Evolutionary conservation across 2,888 invertebrate genomes (phyloP).

Genomic region (Cacoxenus indagator): DNA sequence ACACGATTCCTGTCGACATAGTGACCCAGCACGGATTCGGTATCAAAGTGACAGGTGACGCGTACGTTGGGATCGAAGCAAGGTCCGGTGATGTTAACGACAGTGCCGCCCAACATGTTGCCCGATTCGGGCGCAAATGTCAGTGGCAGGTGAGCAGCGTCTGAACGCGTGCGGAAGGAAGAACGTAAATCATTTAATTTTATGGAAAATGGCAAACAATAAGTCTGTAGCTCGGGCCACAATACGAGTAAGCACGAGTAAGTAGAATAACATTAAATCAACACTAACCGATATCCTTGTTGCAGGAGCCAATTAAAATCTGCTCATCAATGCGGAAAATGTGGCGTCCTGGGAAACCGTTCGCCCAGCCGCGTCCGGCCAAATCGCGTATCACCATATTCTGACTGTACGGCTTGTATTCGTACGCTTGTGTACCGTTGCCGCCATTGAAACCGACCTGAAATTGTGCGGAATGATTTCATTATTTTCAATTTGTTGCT

Average conservation of each 20-base stretch:
- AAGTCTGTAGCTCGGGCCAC: too few species aligned
- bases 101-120: slow-evolving; percentile 96
- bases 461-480: slow-evolving; percentile 34
- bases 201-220: not conserved
- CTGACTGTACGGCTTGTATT: slow-evolving; percentile 92
- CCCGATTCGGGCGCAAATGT: slow-evolving; percentile 96
- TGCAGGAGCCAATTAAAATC: slow-evolving; percentile 93
- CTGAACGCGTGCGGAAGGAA: slow-evolving; percentile 70
- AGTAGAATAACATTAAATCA: not conserved
- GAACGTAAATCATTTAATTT: not conserved
- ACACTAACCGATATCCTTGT: slow-evolving; percentile 84
- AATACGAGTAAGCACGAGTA: not conserved
- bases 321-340: slow-evolving; percentile 96
- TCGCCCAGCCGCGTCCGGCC: slow-evolving; percentile 87
- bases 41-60: slow-evolving; percentile 88
- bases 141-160: slow-evolving; percentile 84
- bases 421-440: slow-evolving; percentile 90
- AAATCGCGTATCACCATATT: slow-evolving; percentile 86
- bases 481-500: not conserved
- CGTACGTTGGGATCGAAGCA: slow-evolving; percentile 85
- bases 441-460: slow-evolving; percentile 97
- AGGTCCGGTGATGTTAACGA: slow-evolving; percentile 96
- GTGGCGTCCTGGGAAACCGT: slow-evolving; percentile 90
- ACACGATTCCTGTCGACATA: slow-evolving; percentile 86
- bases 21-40: slow-evolving; percentile 82